A percentile compares a stretch with the other conserved stretches of the same genome.
These are phyloP conservation scores for Aldrovandia affinis DNA, from an alignment of 2,797 vertebrate genomes.

Conservation along the genomic window DNA sequence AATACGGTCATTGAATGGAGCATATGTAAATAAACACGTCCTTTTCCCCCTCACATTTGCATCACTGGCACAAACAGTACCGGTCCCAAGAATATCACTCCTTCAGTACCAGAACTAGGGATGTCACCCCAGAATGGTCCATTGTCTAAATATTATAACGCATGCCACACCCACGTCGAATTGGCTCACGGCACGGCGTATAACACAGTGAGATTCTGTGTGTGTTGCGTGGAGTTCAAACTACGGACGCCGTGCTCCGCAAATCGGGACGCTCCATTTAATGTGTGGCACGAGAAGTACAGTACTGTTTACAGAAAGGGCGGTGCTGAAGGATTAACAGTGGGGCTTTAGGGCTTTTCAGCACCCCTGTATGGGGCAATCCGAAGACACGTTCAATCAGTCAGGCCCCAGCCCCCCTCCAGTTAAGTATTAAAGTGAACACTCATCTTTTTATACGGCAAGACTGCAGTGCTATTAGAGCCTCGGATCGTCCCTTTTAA, in stretches of 20 bases:
- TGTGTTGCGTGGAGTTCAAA: neutral
- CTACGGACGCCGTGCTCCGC: neutral
- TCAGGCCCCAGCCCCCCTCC: neutral
- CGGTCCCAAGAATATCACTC: neutral
- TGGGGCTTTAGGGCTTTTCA: neutral
- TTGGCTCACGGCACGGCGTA: neutral
- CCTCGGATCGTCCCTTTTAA: neutral
- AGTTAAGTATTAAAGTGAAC: neutral
- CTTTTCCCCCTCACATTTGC: neutral
- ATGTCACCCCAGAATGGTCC: neutral
- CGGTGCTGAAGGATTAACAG: neutral
- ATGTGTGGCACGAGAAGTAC: neutral
- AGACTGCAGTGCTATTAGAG: neutral
- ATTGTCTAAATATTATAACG: neutral
- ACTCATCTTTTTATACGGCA: neutral
- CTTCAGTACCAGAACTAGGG: neutral
- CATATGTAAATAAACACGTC: neutral
- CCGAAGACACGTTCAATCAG: slow-evolving; percentile 1
- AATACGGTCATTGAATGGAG: neutral
- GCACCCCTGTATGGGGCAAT: neutral
- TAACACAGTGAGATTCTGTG: no score
- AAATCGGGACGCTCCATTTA: neutral
- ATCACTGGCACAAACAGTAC: neutral
- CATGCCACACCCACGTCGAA: neutral
- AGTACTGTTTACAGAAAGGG: slow-evolving; percentile 3